Base-by-base conservation (phyloP, 1,140 invertebrate species). In the Lepidostoma basale region DNA sequence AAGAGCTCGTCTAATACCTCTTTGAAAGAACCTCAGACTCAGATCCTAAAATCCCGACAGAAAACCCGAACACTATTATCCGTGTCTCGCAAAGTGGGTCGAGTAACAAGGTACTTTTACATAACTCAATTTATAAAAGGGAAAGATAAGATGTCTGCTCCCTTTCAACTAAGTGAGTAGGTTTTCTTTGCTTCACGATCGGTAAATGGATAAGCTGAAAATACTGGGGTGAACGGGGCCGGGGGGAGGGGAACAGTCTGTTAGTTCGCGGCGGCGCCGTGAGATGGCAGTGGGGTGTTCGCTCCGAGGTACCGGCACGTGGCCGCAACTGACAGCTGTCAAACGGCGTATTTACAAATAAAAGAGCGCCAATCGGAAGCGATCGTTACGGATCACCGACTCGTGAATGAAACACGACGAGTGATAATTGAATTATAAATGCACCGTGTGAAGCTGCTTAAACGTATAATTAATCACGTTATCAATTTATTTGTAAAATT, bases 231-330 rank as follows among this genome's bases (percentile, higher is more conserved):
- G 6, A 14, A 6, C 6, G 47, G 3, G 25, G 47, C 12, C 22
- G 6, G 23, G 23, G 26, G 25, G 18, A 28, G 30, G n/a, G 3
- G 16, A 14, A 52, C 12, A 52, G 25, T 30, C 3, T 52, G 26
- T 10, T 52, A 52, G 47, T 58, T 58, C 33, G 33, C 16, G 54
- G 28, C 54, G 54, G 18, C 33, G 54, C 33, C 9, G 54, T 8
- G 16, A 58, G 54, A 58, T 58, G 54, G 54, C 54, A 36, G 54
- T 58, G 39, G 54, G 16, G 54, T 58, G 54, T 5, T n/a, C n/a
- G 18, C 18, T 14, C 14, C 2, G 33, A 6, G 54, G 9, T 8
- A 18, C n/a, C 30, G 54, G 54, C 54, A 58, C 54, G 54, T 58
- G 54, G 54, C 14, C 33, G 14, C 54, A 18, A 36, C 54, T 58